A percentile compares a stretch with the other conserved stretches of the same genome.
Conservation (phyloP, 2,888 invertebrate species). For the Sminthurinus aureus region DNA sequence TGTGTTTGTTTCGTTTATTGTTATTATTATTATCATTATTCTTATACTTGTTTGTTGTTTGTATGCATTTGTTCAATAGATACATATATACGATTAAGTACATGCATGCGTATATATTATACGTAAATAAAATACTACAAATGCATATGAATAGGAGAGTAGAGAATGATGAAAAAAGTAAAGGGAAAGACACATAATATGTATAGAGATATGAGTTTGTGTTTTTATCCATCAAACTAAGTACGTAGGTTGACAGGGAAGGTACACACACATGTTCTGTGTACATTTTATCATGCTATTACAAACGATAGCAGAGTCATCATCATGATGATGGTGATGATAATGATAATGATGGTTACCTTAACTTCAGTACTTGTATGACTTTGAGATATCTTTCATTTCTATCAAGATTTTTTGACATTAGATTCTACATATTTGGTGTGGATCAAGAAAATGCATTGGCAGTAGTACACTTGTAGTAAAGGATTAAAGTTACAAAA, state of each 20-base stretch:
- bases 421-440: slow-evolving; percentile 6
- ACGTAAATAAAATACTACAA: neutral
- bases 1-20: neutral
- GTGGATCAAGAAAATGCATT: neutral
- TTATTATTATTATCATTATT: neutral
- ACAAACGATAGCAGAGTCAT: no score
- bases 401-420: slow-evolving; percentile 10
- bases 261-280: neutral
- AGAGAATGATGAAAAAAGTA: neutral
- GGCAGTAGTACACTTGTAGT: neutral
- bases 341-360: neutral
- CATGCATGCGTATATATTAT: neutral
- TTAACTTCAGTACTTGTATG: neutral
- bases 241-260: slow-evolving; percentile 23
- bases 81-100: neutral
- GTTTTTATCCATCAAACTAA: neutral
- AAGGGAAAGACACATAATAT: neutral
- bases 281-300: no score
- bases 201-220: no score
- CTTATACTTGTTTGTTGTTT: no score
- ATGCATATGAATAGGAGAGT: neutral
- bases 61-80: no score
- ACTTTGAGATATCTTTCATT: slow-evolving; percentile 2
- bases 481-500: neutral
- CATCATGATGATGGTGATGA: no score